Evolutionary conservation across 64 coral and sea anemone genomes (phyloP).

Genomic region (Cladopsammia gracilis): DNA sequence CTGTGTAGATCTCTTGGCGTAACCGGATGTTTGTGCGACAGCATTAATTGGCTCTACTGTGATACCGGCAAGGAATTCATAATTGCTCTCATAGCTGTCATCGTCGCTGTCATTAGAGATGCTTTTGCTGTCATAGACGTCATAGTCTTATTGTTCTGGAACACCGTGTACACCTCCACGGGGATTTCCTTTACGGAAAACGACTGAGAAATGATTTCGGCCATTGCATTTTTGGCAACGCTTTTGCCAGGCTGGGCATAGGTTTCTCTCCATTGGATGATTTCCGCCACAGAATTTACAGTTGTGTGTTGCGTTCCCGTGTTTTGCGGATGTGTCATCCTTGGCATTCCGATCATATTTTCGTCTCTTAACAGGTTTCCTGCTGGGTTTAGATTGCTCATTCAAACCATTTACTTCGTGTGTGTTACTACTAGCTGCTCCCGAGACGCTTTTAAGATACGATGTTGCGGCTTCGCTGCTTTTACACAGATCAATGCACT

Average conservation of each 20-base stretch:
- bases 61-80: slow-evolving; percentile 54
- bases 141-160: slow-evolving; percentile 22
- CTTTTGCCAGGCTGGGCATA: slow-evolving; percentile 33
- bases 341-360: slow-evolving; percentile 34
- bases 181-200: not conserved
- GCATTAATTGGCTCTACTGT: slow-evolving; percentile 30
- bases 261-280: not conserved
- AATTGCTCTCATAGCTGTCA: slow-evolving; percentile 37
- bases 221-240: slow-evolving; percentile 22
- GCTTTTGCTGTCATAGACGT: no score
- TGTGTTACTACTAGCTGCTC: not conserved
- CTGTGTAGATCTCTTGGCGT: slow-evolving; percentile 50
- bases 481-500: slow-evolving; percentile 29
- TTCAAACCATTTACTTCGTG: no score
- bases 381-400: no score
- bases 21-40: slow-evolving; percentile 34
- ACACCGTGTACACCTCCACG: slow-evolving; percentile 25
- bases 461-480: not conserved
- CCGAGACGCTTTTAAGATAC: slow-evolving; percentile 9
- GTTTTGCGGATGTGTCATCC: not conserved
- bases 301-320: not conserved
- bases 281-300: not conserved
- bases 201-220: not conserved
- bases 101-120: not conserved
- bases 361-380: no score